These are phyloP conservation scores for Polyommatus icarus DNA, from an alignment of 2,888 invertebrate genomes.

Conservation along the genomic window DNA sequence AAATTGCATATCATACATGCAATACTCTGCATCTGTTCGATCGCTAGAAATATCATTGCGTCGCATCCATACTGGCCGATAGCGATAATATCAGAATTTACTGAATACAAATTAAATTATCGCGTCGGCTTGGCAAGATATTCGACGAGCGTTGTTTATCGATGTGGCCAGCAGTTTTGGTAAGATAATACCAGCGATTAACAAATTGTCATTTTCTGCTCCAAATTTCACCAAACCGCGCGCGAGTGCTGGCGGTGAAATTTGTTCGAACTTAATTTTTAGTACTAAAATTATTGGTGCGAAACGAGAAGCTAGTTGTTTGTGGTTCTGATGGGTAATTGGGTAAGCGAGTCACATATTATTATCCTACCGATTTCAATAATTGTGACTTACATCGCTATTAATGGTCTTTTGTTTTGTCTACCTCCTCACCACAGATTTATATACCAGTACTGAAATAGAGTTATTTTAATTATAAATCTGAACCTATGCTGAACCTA, in stretches of 20 bases:
- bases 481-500: no score
- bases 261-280: neutral
- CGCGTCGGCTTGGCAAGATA: slow-evolving; percentile 18
- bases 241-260: neutral
- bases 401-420: no score
- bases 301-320: neutral
- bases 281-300: neutral
- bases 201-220: slow-evolving; percentile 15
- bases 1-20: no score
- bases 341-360: neutral
- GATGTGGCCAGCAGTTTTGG: slow-evolving; percentile 19
- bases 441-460: no score
- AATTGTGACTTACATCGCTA: no score
- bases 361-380: no score
- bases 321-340: neutral
- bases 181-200: slow-evolving; percentile 17
- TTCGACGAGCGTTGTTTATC: slow-evolving; percentile 13
- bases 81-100: neutral
- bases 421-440: no score
- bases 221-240: slow-evolving; percentile 8
- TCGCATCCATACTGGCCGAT: neutral
- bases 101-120: slow-evolving; percentile 1
- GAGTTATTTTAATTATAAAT: no score
- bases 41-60: neutral
- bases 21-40: no score